Base-by-base conservation (phyloP, 1,140 invertebrate species). In the Rhyacophila brunnea region DNA sequence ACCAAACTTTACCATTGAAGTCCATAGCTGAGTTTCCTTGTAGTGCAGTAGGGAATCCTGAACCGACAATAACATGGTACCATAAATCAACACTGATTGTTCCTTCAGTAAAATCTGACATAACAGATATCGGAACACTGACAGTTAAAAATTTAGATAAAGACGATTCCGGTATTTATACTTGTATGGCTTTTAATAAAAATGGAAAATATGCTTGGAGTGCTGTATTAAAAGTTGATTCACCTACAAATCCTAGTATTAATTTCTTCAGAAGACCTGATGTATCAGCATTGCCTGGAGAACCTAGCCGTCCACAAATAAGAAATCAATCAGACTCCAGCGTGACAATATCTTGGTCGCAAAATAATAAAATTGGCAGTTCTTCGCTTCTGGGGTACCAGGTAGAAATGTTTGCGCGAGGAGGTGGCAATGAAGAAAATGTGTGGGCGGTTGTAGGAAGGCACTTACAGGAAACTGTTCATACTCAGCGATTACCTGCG, bases 191-290 rank as follows among this genome's bases (percentile, higher is more conserved):
- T 2, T 89, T 88, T 0, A 91, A 89, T n/a, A 85, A 86, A 49
- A 90, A 91, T 23, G 90, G 93, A 52, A 86, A 89, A 79, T 91
- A 92, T 40, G 88, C 90, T 0, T 95, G 92, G 92, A 88, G 85
- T 59, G 91, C 91, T 1, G 82, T 84, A 19, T 77, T 96, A 2
- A 76, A 84, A 42, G 90, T 95, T 0, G 88, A 90, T 68, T 81
- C 84, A 60, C 89, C 89, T 11, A 91, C 86, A 58, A 92, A 93
- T 78, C 89, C 90, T 10, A 91, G 90, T 67, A 88, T 90, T 11
- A 86, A 88, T 64, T 92, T 92, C 73, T 89, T 89, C 68, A 83
- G 90, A 63, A 87, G 88, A 11, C 88, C 90, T 0, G 87, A 92
- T 68, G 72, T 83, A 7, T 84, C 84, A 1, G 85, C 87, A 50